Base-by-base conservation (phyloP, 2,888 invertebrate species). In the Helleia helle region DNA sequence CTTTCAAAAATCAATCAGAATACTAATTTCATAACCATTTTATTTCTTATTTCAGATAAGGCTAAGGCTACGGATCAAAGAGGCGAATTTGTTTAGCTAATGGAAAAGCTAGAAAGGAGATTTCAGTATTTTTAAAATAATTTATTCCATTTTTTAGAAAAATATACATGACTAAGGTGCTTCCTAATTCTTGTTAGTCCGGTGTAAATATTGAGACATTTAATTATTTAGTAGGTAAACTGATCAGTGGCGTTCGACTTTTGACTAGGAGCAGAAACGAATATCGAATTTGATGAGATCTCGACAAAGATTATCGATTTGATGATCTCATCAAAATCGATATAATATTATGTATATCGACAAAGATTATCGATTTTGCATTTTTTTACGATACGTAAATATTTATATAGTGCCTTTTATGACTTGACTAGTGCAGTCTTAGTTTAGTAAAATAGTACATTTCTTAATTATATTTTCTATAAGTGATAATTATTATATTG, bases 31-130 rank as follows among this genome's bases (percentile, higher is more conserved):
- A n/a, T n/a, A n/a, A n/a, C n/a, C n/a, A n/a, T n/a, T n/a, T n/a
- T 5, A 5, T 22, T 17, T 30, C 28, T 14, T 41, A 5, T 47
- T 47, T 39, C 41, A 43, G 42, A 28, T 22, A 42, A 39, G n/a
- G n/a, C n/a, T n/a, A n/a, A n/a, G n/a, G n/a, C n/a, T n/a, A n/a
- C n/a, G n/a, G n/a, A n/a, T n/a, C n/a, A n/a, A n/a, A n/a, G n/a
- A n/a, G n/a, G 12, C 28, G 15, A 39, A n/a, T 8, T 12, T 24
- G 14, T 4, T 29, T 2, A 24, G n/a, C 14, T 5, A 7, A 14
- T 36, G 27, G 12, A 8, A 22, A 9, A 31, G 18, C 17, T 11
- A 31, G n/a, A 29, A 8, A 28, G 28, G n/a, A 29, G 29, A n/a
- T 1, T 29, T 31, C 31, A 31, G 31, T 31, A 31, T 31, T 31